Base-by-base conservation (phyloP, 2,888 invertebrate genomes). In the Tenthredo mesomela region DNA sequence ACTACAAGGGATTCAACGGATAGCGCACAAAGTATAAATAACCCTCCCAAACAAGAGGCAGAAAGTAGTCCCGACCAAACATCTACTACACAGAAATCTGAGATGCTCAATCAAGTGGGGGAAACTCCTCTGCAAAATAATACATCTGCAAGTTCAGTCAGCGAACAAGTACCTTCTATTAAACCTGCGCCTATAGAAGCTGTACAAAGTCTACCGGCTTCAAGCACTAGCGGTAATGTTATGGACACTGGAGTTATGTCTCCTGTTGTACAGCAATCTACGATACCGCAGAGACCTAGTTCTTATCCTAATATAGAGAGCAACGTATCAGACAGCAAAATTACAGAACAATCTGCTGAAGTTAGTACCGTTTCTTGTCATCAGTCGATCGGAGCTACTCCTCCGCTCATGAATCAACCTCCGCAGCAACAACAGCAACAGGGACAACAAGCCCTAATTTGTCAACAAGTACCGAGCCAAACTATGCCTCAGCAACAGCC, bases 121-220 rank as follows among this genome's bases (percentile, higher is more conserved):
- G 90, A 89, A 77, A 90, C 90, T 37, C 85, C 89, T 3, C 88
- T 90, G 54, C 91, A 89, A 85, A 88, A 87, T 73, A 90, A 88
- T 86, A 84, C 90, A 54, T 83, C 89, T 18, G 84, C 89, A 3
- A 84, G 89, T 70, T 84, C 89, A 12, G 84, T 89, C 5, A 87
- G 88, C 58, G 92, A 92, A 82, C 89, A 89, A 50, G 84, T 89
- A 33, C n/a, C 89, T 3, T 82, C 88, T 25, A 84, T 85, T 2
- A 90, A 88, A 84, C 73, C 88, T 33, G 84, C 89, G 29, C 91
- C 90, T 47, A 88, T 91, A 7, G 91, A 91, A 58, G 89, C 90
- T n/a, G 92, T 93, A n/a, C 93, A 93, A 84, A 91, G 92, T 10
- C 85, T 93, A 85, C 93, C 93, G 54, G 91, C 91, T 18, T 91